Base-by-base conservation (phyloP, 2,888 invertebrate species). In the Eupithecia subumbrata region DNA sequence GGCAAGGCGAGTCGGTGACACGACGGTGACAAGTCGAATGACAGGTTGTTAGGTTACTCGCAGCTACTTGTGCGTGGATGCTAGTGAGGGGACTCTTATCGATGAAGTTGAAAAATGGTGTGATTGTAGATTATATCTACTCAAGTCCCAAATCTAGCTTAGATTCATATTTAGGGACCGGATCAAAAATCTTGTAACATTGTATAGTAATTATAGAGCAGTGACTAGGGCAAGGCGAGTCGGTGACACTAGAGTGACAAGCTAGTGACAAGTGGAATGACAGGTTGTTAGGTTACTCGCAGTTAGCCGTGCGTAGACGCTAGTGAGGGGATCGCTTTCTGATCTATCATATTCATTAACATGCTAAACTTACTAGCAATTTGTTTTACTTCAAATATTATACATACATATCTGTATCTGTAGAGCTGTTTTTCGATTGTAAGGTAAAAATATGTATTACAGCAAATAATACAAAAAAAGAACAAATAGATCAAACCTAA, bases 1-100 rank as follows among this genome's bases (percentile, higher is more conserved):
- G 16, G 63, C 63, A 63, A 63, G 63, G 14, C 30, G 22, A 22
- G 22, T 56, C 56, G 12, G 56, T 56, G 56, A 52, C 52, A n/a
- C n/a, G n/a, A 9, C 11, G 22, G 11, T 56, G 56, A 60, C 22
- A 25, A 25, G 60, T 60, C 11, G 60, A 60, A 25, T 60, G 11
- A 22, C 60, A 60, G 60, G 60, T 60, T 22, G 56, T 56, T 60
- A 60, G 60, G 60, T 60, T 60, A 60, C 60, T 60, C 60, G 60
- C 60, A 25, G 60, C 7, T 60, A 60, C 25, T 25, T 25, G 60
- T 60, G 22, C 25, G 60, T 60, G 12, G 25, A 60, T 2, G 14
- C 5, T 60, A 60, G 60, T 60, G 14, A 60, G 25, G 52, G 25
- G 12, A 22, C 9, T 0, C 12, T 11, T 60, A 25, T 60, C 60